Evolutionary conservation across 1,140 invertebrate species (phyloP).

Genomic region (Cataglyphis hispanica): DNA sequence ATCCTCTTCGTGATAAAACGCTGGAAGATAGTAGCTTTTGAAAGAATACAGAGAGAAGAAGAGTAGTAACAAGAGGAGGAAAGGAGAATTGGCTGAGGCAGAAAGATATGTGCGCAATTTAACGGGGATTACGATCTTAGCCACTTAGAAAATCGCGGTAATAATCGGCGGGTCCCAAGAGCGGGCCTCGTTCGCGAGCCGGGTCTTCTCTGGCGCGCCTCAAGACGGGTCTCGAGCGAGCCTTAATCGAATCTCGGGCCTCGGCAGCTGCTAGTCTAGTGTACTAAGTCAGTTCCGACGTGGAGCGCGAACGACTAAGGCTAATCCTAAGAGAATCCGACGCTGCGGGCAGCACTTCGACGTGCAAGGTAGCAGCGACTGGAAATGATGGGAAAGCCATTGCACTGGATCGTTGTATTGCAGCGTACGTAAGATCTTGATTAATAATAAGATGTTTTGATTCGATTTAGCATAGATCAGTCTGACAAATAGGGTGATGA

Average conservation of each 20-base stretch:
- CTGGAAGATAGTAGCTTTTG: not conserved
- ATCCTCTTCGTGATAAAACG: constrained; percentile 28
- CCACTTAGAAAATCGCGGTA: constrained; percentile 75
- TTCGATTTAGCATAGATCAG: not conserved
- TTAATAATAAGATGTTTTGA: no score
- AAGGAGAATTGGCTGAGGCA: constrained; percentile 16
- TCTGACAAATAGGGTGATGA: not conserved
- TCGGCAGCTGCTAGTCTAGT: constrained; percentile 16
- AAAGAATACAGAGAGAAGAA: constrained; percentile 29
- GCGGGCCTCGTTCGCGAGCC: constrained; percentile 56
- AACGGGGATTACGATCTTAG: constrained; percentile 81
- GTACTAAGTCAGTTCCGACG: constrained; percentile 75
- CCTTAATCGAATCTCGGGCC: constrained; percentile 35
- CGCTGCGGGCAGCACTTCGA: constrained; percentile 6
- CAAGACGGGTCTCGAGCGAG: constrained; percentile 30
- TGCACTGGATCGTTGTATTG: constrained; percentile 62
- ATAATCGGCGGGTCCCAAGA: constrained; percentile 58
- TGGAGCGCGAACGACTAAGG: constrained; percentile 77
- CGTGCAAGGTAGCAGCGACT: constrained; percentile 25
- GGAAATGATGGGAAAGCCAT: constrained; percentile 64
- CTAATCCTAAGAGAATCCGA: constrained; percentile 73
- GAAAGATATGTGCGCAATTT: constrained; percentile 66
- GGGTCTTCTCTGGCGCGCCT: constrained; percentile 52
- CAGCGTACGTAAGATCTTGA: constrained; percentile 68
- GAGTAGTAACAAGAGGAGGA: not conserved